Conservation (phyloP, 2,888 invertebrate species). For the Hanleya hanleyi region DNA sequence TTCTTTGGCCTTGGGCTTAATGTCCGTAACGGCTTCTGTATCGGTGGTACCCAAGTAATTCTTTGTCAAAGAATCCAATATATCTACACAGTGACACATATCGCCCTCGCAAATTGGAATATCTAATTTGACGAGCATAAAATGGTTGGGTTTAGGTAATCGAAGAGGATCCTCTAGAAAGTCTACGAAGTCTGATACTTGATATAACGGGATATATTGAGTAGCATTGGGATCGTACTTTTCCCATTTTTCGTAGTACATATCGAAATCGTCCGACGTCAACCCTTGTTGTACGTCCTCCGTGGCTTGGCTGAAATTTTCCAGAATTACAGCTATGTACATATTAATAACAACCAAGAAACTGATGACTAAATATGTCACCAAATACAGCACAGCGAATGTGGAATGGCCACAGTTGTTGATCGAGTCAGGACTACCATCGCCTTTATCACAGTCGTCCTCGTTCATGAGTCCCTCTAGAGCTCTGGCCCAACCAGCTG, state of each 20-base stretch:
- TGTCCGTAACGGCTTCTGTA: constrained; percentile 78
- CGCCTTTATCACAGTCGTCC: constrained; percentile 80
- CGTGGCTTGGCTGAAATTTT: constrained; percentile 98
- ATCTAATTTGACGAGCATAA: constrained; percentile 99
- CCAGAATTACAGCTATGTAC: constrained; percentile 99
- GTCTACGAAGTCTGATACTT: constrained; percentile 95
- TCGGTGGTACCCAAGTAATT: constrained; percentile 99
- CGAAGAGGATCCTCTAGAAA: constrained; percentile 95
- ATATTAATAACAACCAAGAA: constrained; percentile 99
- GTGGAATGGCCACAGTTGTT: constrained; percentile 92
- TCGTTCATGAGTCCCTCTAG: constrained; percentile 95
- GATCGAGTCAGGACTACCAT: constrained; percentile 30
- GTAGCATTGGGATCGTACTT: constrained; percentile 98
- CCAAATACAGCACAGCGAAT: constrained; percentile 94
- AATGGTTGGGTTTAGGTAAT: constrained; percentile 98
- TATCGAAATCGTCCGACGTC: constrained; percentile 99
- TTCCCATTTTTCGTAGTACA: constrained; percentile 99
- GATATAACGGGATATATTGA: constrained; percentile 96
- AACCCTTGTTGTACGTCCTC: constrained; percentile 89
- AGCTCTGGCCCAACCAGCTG: constrained; percentile 93
- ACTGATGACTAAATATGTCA: constrained; percentile 97
- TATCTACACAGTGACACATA: constrained; percentile 98
- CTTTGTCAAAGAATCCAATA: constrained; percentile 97
- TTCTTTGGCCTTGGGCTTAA: constrained; percentile 74
- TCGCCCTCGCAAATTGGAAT: constrained; percentile 98